Base-by-base conservation (phyloP, 2,888 invertebrate species). In the Galerucella pusilla region DNA sequence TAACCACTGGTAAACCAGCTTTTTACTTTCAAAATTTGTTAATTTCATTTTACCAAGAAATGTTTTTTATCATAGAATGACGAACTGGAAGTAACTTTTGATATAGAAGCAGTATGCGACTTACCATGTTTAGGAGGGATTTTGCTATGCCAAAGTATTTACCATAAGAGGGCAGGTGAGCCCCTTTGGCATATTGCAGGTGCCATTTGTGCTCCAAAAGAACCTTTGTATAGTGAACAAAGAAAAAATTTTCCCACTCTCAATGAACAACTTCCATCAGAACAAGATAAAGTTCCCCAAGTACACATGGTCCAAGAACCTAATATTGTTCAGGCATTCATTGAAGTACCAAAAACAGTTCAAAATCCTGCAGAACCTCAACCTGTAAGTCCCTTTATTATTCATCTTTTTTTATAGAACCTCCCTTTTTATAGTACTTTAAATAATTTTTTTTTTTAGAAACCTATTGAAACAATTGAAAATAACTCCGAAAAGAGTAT, bases 61-160 rank as follows among this genome's bases (percentile, higher is more conserved):
- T n/a, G 6, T 54, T n/a, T 54, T 64, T 45, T 45, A 77, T 79
- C 35, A 68, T 14, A 84, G 84, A 80, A 77, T 64, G 82, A 84
- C 70, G 78, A 84, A 60, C 74, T 80, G 4, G 83, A 84, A 78
- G 75, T 85, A 20, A 80, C 80, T 46, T 71, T 83, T 12, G 82
- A 84, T 68, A 81, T 85, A 42, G 81, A 83, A 63, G 83, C 83
- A 12, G 81, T 82, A 16, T 86, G 86, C 74, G 83, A 80, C 49
- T 76, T 80, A 9, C 83, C 83, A 16, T 84, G 86, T 77, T 76
- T 74, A 49, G 81, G 81, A 45, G 80, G 77, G 3, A 65, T 79
- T 9, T 78, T 85, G 11, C 81, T 76, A 52, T 87, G 87, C 71
- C 77, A 81, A 52, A 85, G 83, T 45, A 81, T 83, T 68, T 78